Conservation (phyloP, 1,140 invertebrate genomes). For the Aphaenogaster rudis region DNA sequence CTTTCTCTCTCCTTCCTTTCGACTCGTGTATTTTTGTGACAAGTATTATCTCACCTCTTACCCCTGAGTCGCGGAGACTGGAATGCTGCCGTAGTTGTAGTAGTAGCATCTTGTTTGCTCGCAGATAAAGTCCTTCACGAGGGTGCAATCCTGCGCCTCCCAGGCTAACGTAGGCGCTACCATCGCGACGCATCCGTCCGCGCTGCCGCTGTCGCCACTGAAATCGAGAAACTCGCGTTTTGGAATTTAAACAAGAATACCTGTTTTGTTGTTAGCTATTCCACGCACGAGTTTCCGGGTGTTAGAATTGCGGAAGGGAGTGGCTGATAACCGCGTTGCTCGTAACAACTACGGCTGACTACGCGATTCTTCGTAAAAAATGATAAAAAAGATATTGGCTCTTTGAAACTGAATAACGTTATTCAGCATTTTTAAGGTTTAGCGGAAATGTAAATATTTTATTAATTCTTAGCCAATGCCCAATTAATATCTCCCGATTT, state of each 20-base stretch:
- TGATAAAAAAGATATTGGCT: background rate
- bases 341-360: slow-evolving; percentile 39
- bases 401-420: background rate
- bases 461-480: background rate
- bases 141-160: slow-evolving; percentile 93
- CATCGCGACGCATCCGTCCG: slow-evolving; percentile 92
- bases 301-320: slow-evolving; percentile 34
- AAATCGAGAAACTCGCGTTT: slow-evolving; percentile 68
- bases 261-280: slow-evolving; percentile 50
- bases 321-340: slow-evolving; percentile 54
- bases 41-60: slow-evolving; percentile 90
- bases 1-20: slow-evolving; percentile 38
- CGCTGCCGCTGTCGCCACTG: slow-evolving; percentile 89
- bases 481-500: background rate
- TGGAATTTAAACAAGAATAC: slow-evolving; percentile 66
- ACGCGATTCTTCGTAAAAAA: background rate
- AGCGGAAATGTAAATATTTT: background rate
- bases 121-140: slow-evolving; percentile 95
- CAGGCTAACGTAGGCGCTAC: slow-evolving; percentile 92
- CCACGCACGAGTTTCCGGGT: slow-evolving; percentile 59
- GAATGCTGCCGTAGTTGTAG: slow-evolving; percentile 96
- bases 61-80: slow-evolving; percentile 95
- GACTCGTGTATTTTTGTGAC: slow-evolving; percentile 76
- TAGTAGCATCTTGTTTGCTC: slow-evolving; percentile 96
- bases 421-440: background rate